phyloP scores from a whole-genome alignment of 2,113 vertebrate species.

The Butorides virescens region DNA sequence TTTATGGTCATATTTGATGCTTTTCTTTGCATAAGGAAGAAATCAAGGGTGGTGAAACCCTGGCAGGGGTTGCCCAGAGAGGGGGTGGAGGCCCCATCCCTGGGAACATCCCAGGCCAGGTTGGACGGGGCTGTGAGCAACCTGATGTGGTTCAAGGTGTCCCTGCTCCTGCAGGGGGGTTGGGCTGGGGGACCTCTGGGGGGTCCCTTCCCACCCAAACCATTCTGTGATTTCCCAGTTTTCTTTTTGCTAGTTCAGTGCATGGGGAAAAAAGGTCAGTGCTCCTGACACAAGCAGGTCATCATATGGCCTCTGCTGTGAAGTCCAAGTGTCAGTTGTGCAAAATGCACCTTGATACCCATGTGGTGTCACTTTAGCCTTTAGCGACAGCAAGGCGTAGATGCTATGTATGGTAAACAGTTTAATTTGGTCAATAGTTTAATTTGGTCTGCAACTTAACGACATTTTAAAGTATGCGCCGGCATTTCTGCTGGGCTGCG shows the following conservation, averaged over 20 bases:
- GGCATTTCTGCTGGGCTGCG: constrained; percentile 71
- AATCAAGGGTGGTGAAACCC: no score
- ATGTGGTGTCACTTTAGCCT: neutral
- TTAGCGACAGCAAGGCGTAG: neutral
- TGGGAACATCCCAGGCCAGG: no score
- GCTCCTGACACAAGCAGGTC: neutral
- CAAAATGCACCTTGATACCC: neutral
- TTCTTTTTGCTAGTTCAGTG: neutral
- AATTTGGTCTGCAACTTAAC: constrained; percentile 63
- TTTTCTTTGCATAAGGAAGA: neutral
- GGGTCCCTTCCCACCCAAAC: no score
- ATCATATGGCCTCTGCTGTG: neutral
- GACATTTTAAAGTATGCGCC: constrained; percentile 64
- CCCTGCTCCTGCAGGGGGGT: no score
- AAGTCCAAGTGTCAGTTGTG: neutral
- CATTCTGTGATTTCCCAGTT: neutral
- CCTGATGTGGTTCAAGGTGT: no score
- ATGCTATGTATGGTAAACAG: constrained; percentile 47
- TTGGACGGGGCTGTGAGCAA: no score
- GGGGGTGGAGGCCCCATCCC: no score
- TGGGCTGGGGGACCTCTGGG: no score
- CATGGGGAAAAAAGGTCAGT: accelerated
- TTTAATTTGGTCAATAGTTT: constrained; percentile 72
- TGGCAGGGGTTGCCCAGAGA: no score
- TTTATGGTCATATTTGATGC: neutral